These are phyloP conservation scores for Anarrhichthys ocellatus DNA, from an alignment of 2,113 vertebrate species.

Conservation along the genomic window DNA sequence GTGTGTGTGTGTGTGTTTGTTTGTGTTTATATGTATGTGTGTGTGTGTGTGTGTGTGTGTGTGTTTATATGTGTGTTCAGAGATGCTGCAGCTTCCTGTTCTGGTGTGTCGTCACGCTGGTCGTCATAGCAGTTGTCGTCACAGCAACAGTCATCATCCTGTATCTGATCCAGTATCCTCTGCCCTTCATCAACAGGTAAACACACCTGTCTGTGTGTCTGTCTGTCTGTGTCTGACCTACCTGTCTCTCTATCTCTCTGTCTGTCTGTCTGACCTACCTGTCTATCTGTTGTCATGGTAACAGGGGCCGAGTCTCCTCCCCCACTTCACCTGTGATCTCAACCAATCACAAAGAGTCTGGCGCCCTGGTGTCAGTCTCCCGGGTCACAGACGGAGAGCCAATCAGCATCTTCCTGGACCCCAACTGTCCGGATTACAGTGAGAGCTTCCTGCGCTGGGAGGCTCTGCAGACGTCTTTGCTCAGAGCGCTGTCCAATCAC, in stretches of 20 bases:
- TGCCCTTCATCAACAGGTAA: constrained; percentile 65
- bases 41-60: no score
- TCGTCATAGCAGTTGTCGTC: constrained; percentile 19
- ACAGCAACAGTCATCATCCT: constrained; percentile 47
- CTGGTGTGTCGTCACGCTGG: constrained; percentile 10
- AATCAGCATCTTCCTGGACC: constrained; percentile 94
- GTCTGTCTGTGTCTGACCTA: not conserved
- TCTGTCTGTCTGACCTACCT: not conserved
- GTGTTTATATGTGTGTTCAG: constrained; percentile 28
- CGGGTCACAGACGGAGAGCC: constrained; percentile 86
- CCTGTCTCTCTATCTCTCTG: not conserved
- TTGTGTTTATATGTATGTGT: no score
- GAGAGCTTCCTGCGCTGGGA: constrained; percentile 87
- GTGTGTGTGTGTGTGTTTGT: no score
- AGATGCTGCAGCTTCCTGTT: constrained; percentile 64
- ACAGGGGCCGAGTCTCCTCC: constrained; percentile 66
- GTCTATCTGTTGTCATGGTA: constrained; percentile 79
- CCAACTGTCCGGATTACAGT: constrained; percentile 89
- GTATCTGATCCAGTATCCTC: constrained; percentile 60
- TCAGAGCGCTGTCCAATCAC: constrained; percentile 82
- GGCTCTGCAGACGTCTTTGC: constrained; percentile 87
- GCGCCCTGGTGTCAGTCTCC: constrained; percentile 91
- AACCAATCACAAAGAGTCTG: constrained; percentile 88
- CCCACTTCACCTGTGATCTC: constrained; percentile 86
- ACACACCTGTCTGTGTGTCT: not conserved